phyloP scores from a whole-genome alignment of 2,888 invertebrate species.

The Tineola bisselliella region DNA sequence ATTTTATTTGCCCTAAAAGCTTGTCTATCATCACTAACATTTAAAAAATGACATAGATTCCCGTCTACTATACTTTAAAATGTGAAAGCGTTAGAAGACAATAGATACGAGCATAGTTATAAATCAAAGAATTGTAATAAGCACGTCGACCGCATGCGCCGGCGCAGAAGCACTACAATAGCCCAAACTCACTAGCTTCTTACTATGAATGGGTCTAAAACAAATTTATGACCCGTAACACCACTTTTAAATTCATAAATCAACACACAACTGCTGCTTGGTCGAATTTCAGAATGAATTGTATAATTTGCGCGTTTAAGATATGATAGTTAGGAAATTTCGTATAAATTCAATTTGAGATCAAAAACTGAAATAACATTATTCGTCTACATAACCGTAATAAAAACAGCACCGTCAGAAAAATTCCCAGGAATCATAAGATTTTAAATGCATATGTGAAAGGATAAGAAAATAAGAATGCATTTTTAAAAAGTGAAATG shows the following conservation, averaged over 20 bases:
- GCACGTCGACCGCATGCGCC: constrained; percentile 25
- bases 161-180: constrained; percentile 34
- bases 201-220: constrained; percentile 35
- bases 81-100: constrained; percentile 5
- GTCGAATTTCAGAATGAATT: constrained; percentile 6
- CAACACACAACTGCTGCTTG: constrained; percentile 11
- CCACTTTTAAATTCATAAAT: constrained; percentile 37
- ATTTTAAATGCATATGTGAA: not conserved
- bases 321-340: constrained; percentile 18
- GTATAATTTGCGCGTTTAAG: constrained; percentile 26
- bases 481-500: not conserved
- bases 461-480: not conserved
- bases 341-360: not conserved
- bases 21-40: no score
- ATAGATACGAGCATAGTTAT: not conserved
- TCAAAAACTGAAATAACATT: not conserved
- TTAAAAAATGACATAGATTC: not conserved
- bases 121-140: not conserved
- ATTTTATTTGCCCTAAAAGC: not conserved
- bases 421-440: not conserved
- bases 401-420: no score
- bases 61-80: not conserved
- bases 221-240: constrained; percentile 54
- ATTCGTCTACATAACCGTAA: no score
- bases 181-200: constrained; percentile 26